phyloP scores from a whole-genome alignment of 2,797 vertebrate species.

The Euphonia xanthogaster region DNA sequence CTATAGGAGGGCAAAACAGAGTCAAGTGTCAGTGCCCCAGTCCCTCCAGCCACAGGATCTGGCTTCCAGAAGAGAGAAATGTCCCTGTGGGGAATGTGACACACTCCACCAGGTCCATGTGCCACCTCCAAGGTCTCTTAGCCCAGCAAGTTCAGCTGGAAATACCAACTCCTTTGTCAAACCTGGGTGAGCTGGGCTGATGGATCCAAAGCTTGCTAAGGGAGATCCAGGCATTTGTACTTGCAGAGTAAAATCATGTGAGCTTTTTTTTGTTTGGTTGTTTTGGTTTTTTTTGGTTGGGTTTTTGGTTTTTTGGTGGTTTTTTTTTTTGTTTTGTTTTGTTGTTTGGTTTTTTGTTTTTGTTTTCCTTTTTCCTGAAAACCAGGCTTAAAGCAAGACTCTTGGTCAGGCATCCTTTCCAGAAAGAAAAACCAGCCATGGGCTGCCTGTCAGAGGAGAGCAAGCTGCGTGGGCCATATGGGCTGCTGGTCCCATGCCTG shows the following conservation, averaged over 20 bases:
- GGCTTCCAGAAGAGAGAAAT: background rate
- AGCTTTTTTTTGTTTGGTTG: too few species aligned
- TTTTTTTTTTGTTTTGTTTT: too few species aligned
- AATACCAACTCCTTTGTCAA: background rate
- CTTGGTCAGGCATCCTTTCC: background rate
- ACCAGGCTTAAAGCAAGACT: background rate
- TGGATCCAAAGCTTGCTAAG: background rate
- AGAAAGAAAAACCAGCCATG: background rate
- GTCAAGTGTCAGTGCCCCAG: background rate
- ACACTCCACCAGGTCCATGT: accelerated
- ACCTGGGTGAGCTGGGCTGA: background rate
- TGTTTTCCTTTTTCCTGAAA: background rate
- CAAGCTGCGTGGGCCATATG: accelerated
- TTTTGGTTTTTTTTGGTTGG: too few species aligned
- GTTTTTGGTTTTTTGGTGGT: too few species aligned
- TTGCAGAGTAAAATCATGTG: background rate
- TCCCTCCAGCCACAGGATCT: background rate
- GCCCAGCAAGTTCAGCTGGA: background rate
- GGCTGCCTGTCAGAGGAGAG: background rate
- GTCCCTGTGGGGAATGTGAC: accelerated
- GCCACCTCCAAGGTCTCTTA: background rate
- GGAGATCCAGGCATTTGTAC: background rate
- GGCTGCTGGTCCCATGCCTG: background rate
- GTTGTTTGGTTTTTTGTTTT: background rate
- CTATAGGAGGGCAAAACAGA: accelerated